Conservation (phyloP, 2,113 vertebrate species). For the Dasyurus viverrinus region DNA sequence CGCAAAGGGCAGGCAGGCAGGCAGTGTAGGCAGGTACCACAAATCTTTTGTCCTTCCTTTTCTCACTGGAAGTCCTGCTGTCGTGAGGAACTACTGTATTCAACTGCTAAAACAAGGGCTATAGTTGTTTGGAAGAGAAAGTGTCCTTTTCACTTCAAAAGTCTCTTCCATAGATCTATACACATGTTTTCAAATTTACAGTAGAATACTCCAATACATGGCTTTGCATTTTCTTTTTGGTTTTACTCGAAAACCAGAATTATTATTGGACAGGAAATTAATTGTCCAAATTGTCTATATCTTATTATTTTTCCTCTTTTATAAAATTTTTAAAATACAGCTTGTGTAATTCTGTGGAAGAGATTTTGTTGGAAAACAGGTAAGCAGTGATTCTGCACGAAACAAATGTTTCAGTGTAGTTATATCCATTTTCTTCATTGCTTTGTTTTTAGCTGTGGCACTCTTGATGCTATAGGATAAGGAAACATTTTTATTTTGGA, state of each 20-base stretch:
- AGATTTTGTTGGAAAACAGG: slow-evolving; percentile 82
- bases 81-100: slow-evolving; percentile 71
- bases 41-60: slow-evolving; percentile 72
- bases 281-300: slow-evolving; percentile 10
- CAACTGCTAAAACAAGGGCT: slow-evolving; percentile 63
- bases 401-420: slow-evolving; percentile 67
- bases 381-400: slow-evolving; percentile 76
- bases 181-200: slow-evolving; percentile 58
- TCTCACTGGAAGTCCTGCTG: slow-evolving; percentile 67
- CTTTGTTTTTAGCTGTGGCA: slow-evolving; percentile 89
- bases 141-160: slow-evolving; percentile 53
- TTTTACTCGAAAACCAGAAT: slow-evolving; percentile 32
- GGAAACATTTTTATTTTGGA: slow-evolving; percentile 83
- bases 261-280: slow-evolving; percentile 54
- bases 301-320: slow-evolving; percentile 53
- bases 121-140: slow-evolving; percentile 44
- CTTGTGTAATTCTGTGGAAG: slow-evolving; percentile 83
- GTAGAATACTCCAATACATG: slow-evolving; percentile 6
- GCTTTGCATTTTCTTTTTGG: slow-evolving; percentile 10
- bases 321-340: slow-evolving; percentile 60
- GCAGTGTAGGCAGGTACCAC: slow-evolving; percentile 89
- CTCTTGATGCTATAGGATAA: slow-evolving; percentile 88
- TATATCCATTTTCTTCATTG: slow-evolving; percentile 66
- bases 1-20: slow-evolving; percentile 88
- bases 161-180: slow-evolving; percentile 83